phyloP scores from a whole-genome alignment of 92 coral and sea anemone species.

The Micromussa lordhowensis region DNA sequence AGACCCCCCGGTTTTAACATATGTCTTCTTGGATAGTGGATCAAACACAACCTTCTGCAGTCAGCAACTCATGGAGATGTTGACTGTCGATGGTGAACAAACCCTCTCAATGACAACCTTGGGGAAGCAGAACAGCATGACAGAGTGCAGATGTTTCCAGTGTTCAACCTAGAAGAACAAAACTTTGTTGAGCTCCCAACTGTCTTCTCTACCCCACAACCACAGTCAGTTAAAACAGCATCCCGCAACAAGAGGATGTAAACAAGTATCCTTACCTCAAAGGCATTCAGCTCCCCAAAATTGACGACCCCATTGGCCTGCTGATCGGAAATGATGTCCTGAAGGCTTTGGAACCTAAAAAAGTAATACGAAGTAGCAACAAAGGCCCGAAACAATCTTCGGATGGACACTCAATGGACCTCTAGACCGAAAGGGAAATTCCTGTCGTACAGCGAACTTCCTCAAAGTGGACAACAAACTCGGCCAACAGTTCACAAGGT shows the following conservation, averaged over 20 bases:
- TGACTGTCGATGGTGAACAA: constrained; percentile 28
- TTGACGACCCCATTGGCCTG: constrained; percentile 43
- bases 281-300: constrained; percentile 24
- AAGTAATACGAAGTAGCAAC: constrained; percentile 21
- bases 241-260: constrained; percentile 43
- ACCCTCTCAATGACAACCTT: constrained; percentile 37
- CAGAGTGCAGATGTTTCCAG: constrained; percentile 21
- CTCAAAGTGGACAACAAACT: constrained; percentile 34
- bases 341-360: constrained; percentile 50
- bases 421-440: constrained; percentile 18
- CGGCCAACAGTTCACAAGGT: constrained; percentile 48
- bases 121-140: constrained; percentile 6
- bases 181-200: constrained; percentile 34
- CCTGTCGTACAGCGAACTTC: constrained; percentile 25
- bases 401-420: constrained; percentile 58
- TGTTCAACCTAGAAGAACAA: constrained; percentile 41
- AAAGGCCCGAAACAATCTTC: constrained; percentile 33
- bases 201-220: constrained; percentile 34
- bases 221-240: constrained; percentile 39
- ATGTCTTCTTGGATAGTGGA: constrained; percentile 44
- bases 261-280: constrained; percentile 40
- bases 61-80: constrained; percentile 25
- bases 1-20: constrained; percentile 8
- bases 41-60: constrained; percentile 46
- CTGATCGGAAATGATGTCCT: constrained; percentile 50